Percentiles rank a stretch among this genome's conserved stretches.
Evolutionary conservation across 30 jellyfish, hydroid and myxozoan species (phyloP).

Genomic region (Cassiopea xamachana): DNA sequence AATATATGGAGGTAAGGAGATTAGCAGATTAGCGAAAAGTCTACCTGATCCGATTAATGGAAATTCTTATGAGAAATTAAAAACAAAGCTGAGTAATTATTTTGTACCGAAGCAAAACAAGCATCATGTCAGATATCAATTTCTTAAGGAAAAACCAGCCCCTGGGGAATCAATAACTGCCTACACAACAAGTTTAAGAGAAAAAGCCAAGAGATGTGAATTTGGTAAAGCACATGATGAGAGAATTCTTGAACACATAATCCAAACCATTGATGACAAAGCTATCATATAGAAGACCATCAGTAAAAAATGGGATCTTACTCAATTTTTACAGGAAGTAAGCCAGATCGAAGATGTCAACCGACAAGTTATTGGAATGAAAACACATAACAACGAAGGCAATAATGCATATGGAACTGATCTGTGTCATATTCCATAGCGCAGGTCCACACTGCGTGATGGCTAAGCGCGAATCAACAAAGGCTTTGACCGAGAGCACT

Average conservation of each 20-base stretch:
- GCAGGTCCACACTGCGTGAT: too few species aligned
- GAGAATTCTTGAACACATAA: slow-evolving; percentile 6
- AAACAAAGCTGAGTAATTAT: not conserved
- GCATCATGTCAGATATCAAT: slow-evolving; percentile 9
- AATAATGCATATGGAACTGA: not conserved
- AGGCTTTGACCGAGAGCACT: too few species aligned
- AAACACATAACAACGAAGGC: not conserved
- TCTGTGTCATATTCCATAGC: too few species aligned
- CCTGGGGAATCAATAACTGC: slow-evolving; percentile 12
- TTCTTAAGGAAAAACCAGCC: not conserved
- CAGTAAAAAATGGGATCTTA: not conserved
- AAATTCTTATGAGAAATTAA: slow-evolving; percentile 3
- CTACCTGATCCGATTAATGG: slow-evolving; percentile 11
- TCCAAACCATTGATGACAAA: slow-evolving; percentile 25
- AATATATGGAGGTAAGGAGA: slow-evolving; percentile 4
- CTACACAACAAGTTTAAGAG: not conserved
- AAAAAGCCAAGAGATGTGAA: slow-evolving; percentile 25
- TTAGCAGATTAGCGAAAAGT: not conserved
- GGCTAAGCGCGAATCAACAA: too few species aligned
- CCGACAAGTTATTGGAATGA: slow-evolving; percentile 14
- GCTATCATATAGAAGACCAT: slow-evolving; percentile 4
- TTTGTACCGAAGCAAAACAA: slow-evolving; percentile 5
- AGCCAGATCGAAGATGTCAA: slow-evolving; percentile 3
- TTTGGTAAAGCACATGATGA: slow-evolving; percentile 10
- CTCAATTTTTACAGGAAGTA: slow-evolving; percentile 15